Evolutionary conservation across 1,140 invertebrate genomes (phyloP), one percentile per base, ranked within the genome.

Genomic region (Dufourea novaeangliae): DNA sequence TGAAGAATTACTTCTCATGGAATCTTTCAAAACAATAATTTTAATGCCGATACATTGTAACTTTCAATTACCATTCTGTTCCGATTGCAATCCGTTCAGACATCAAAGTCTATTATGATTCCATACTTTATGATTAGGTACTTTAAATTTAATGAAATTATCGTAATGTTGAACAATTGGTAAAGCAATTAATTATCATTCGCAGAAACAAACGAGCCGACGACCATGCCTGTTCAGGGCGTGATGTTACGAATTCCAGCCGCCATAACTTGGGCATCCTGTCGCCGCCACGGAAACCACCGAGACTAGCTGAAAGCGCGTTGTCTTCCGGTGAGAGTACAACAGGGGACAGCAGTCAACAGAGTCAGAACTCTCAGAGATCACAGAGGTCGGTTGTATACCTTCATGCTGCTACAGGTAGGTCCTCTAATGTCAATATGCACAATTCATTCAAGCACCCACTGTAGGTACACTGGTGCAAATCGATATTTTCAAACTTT

Each of bases 371-470:
- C 79, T 96, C 96, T 84, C 94, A 96, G 86, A 94, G 95, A 82
- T 96, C 95, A 27, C 96, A 96, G 86, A 93, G 95, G 85, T 96
- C 96, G 81, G 95, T 96, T 2, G 96, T 97, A 11, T 97, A 96
- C 88, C 91, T 97, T 46, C 96, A 97, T 86, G 96, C 96, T 54
- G 95, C 96, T 32, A 96, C 96, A 82, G 95, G 95, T 95, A 90
- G 46, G 27, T 14, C n/a, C 14, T 32, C 20, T 69, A 20, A 68
- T 14, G 10, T n/a, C n/a, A 37, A 37, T 10, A 37, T 4, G 10
- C 34, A 37, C 34, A 10, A 37, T 37, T 37, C 34, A 37, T 37
- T 37, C 10, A 37, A 5, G 10, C 34, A 37, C 34, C 4, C 3
- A 37, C 34, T 10, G 34, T 37, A 37, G n/a, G n/a, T n/a, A n/a